phyloP scores from a whole-genome alignment of 2,113 vertebrate species.

The Mustelus asterias region DNA sequence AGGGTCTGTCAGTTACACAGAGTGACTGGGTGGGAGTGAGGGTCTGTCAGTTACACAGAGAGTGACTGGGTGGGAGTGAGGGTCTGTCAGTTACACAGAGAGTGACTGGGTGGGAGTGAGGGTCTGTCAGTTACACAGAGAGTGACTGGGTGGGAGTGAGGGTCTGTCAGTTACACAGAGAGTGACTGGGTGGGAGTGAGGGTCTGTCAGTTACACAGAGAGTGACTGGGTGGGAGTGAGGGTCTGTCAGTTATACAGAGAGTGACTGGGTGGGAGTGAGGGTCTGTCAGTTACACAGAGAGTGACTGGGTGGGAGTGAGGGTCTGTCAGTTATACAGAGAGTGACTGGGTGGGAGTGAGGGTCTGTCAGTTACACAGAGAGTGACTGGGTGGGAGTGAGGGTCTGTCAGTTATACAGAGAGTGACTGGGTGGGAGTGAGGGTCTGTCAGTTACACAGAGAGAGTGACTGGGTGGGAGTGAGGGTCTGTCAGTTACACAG shows the following conservation, averaged over 20 bases:
- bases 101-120: neutral
- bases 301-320: neutral
- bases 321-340: neutral
- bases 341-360: neutral
- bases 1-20: neutral
- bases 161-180: neutral
- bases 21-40: conserved; percentile 42
- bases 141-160: neutral
- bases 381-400: neutral
- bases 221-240: neutral
- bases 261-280: neutral
- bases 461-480: conserved; percentile 50
- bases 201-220: neutral
- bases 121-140: neutral
- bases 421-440: neutral
- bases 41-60: neutral
- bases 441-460: neutral
- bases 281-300: neutral
- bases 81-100: neutral
- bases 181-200: neutral
- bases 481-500: neutral
- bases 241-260: neutral
- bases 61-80: neutral
- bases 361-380: neutral
- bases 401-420: neutral